A percentile compares a stretch with the other conserved stretches of the same genome.
Evolutionary conservation across 2,113 vertebrate genomes (phyloP).

Genomic region (Nothoprocta perdicaria): DNA sequence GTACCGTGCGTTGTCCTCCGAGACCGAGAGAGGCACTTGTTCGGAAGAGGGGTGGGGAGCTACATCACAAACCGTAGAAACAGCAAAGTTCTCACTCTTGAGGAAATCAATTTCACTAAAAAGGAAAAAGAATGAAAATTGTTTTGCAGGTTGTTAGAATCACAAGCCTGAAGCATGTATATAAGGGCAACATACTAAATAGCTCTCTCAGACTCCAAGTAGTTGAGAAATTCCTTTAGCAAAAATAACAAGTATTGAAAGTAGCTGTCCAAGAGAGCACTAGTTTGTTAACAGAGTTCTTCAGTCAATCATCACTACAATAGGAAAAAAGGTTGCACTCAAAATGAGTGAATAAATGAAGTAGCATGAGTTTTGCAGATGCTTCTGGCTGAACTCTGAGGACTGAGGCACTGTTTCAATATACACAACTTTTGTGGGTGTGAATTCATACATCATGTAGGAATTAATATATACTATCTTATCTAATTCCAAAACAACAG

Average conservation of each 20-base stretch:
- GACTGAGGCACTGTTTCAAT: not conserved
- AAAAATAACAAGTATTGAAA: not conserved
- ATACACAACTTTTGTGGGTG: not conserved
- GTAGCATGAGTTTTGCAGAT: not conserved
- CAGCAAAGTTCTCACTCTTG: constrained; percentile 83
- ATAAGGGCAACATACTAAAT: not conserved
- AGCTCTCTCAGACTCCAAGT: not conserved
- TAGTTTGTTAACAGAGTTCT: not conserved
- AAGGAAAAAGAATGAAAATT: not conserved
- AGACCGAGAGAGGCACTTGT: constrained; percentile 74
- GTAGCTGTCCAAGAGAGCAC: not conserved
- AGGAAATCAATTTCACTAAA: constrained; percentile 92
- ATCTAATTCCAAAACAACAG: not conserved
- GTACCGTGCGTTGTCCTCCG: constrained; percentile 86
- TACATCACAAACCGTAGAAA: constrained; percentile 74
- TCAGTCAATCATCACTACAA: not conserved
- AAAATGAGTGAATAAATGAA: not conserved
- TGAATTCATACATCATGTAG: not conserved
- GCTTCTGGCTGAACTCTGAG: not conserved
- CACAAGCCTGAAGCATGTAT: not conserved
- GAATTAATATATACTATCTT: not conserved
- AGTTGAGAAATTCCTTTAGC: not conserved
- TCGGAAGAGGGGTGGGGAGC: constrained; percentile 69
- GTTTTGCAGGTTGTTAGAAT: not conserved
- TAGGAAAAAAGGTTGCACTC: not conserved